A percentile compares a stretch with the other conserved stretches of the same genome.
Evolutionary conservation across 1,140 invertebrate genomes (phyloP).

Genomic region (Cydia strobilella): DNA sequence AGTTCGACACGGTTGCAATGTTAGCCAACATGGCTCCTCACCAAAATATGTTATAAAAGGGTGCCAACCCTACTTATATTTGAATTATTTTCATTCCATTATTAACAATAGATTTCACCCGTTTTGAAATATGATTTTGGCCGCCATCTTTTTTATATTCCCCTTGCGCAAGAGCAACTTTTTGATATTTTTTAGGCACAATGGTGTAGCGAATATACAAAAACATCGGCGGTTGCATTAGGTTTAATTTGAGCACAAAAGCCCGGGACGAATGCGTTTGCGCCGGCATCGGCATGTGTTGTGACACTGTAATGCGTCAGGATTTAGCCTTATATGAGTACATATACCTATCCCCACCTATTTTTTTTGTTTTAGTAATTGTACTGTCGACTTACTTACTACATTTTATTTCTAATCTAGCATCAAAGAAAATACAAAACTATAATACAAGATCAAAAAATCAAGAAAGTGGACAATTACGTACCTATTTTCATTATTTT

Average conservation of each 20-base stretch:
- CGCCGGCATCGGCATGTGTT: constrained; percentile 51
- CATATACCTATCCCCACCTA: neutral
- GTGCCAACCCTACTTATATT: constrained; percentile 58
- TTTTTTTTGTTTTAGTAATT: neutral
- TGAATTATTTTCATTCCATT: constrained; percentile 77
- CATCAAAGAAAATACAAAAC: no score
- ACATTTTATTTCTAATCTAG: neutral
- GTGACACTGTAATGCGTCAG: constrained; percentile 57
- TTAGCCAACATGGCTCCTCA: constrained; percentile 64
- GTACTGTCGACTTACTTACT: neutral
- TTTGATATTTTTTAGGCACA: constrained; percentile 43
- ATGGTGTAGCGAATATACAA: constrained; percentile 49
- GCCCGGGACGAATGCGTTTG: constrained; percentile 38
- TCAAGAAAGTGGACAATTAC: no score
- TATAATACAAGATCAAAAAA: no score
- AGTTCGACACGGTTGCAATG: constrained; percentile 65
- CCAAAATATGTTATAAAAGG: constrained; percentile 47
- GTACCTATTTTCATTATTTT: no score
- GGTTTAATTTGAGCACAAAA: constrained; percentile 40
- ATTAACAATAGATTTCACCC: constrained; percentile 76
- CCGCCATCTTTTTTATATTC: constrained; percentile 60
- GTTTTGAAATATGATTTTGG: constrained; percentile 73
- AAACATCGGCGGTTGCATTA: constrained; percentile 49
- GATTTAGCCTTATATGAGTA: constrained; percentile 43
- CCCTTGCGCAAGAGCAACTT: constrained; percentile 49